A percentile compares a stretch with the other conserved stretches of the same genome.
Evolutionary conservation across 2,888 invertebrate species (phyloP).

Genomic region (Phytoseiulus persimilis): DNA sequence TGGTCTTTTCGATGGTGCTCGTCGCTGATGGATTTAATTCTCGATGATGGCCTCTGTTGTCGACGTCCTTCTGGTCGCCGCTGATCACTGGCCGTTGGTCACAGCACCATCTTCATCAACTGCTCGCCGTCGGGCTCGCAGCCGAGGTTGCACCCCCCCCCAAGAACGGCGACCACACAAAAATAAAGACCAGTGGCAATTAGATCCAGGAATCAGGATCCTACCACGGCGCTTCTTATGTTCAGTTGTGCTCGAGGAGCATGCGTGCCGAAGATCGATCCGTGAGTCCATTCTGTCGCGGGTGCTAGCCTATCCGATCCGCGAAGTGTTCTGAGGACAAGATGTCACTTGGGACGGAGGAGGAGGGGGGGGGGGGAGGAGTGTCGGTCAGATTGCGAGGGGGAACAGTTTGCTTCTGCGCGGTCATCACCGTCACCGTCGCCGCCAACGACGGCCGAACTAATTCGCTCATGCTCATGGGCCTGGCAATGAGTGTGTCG

Average conservation of each 20-base stretch:
- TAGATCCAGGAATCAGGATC: background rate
- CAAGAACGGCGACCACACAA: background rate
- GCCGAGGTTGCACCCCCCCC: background rate
- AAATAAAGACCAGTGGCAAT: background rate
- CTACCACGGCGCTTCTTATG: background rate
- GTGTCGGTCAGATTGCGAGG: too few relatives aligned
- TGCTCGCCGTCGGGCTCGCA: background rate
- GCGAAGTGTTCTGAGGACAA: too few relatives aligned
- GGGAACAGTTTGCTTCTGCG: background rate
- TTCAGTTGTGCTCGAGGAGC: background rate
- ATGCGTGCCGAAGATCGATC: background rate
- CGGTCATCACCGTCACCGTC: background rate
- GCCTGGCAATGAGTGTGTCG: background rate
- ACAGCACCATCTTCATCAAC: slow-evolving; percentile 36
- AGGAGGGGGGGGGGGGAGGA: too few relatives aligned
- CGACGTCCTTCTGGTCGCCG: background rate
- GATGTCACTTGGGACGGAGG: too few relatives aligned
- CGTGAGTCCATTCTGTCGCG: background rate
- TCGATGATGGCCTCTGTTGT: slow-evolving; percentile 19
- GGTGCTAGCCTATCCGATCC: too few relatives aligned
- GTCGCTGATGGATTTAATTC: slow-evolving; percentile 30
- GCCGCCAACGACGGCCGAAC: background rate
- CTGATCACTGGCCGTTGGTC: slow-evolving; percentile 30
- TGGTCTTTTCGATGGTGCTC: background rate
- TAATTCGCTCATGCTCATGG: background rate